Percentiles rank a stretch among this genome's conserved stretches.
phyloP scores from a whole-genome alignment of 2,113 vertebrate genomes.

The Aleadryas rufinucha region DNA sequence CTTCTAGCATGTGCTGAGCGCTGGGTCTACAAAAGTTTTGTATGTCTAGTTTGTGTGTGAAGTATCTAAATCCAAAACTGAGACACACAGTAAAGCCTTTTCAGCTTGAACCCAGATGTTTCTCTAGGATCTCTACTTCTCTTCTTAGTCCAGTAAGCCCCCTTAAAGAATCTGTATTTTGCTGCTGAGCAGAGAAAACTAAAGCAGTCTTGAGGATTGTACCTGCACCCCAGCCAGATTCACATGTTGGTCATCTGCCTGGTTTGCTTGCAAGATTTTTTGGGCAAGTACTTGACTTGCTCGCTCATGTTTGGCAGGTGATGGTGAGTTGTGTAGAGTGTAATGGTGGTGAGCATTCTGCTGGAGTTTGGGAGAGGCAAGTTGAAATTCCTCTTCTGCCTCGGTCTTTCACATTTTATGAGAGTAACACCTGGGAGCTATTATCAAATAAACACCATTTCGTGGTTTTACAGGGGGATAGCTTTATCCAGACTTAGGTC shows the following conservation, averaged over 20 bases:
- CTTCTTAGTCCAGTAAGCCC: background rate
- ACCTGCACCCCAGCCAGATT: background rate
- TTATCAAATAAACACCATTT: background rate
- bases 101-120: background rate
- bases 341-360: background rate
- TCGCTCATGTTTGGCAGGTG: background rate
- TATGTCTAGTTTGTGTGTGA: background rate
- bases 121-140: background rate
- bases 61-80: background rate
- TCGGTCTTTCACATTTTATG: fast-evolving
- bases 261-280: background rate
- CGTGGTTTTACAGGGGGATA: background rate
- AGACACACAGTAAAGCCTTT: background rate
- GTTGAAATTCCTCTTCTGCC: background rate
- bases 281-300: background rate
- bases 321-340: background rate
- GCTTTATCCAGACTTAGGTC: background rate
- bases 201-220: background rate
- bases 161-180: background rate
- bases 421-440: background rate
- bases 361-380: background rate
- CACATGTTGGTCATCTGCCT: background rate
- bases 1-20: background rate
- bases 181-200: background rate
- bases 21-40: background rate